These are phyloP conservation scores for Panzeria rudis DNA, from an alignment of 2,888 invertebrate species.

Conservation along the genomic window DNA sequence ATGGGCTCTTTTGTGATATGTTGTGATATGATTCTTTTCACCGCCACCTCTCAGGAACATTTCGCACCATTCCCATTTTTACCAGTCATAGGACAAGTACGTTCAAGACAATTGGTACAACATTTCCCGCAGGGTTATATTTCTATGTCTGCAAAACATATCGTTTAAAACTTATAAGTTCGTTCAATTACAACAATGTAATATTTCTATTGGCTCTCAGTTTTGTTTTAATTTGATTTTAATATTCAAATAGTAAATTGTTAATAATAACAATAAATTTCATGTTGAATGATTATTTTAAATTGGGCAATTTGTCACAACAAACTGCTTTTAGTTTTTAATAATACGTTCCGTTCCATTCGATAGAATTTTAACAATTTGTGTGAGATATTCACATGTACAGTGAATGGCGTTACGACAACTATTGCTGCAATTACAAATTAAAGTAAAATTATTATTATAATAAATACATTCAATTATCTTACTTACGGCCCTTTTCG, in stretches of 20 bases:
- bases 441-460: slow-evolving; percentile 15
- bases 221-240: slow-evolving; percentile 32
- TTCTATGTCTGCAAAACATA: background rate
- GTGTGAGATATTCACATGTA: background rate
- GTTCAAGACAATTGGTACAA: too few relatives aligned
- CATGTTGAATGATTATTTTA: slow-evolving; percentile 59
- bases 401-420: background rate
- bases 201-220: background rate
- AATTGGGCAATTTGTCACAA: slow-evolving; percentile 63
- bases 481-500: background rate
- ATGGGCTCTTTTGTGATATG: too few relatives aligned
- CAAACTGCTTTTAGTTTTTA: slow-evolving; percentile 49
- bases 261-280: slow-evolving; percentile 53
- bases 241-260: slow-evolving; percentile 34
- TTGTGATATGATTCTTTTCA: too few relatives aligned
- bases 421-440: background rate
- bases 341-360: slow-evolving; percentile 46
- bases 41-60: too few relatives aligned
- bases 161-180: background rate
- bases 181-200: background rate
- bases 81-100: too few relatives aligned
- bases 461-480: slow-evolving; percentile 44
- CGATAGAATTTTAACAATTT: slow-evolving; percentile 13
- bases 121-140: too few relatives aligned
- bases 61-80: too few relatives aligned